Base-by-base conservation (phyloP, 2,888 invertebrate species). In the Troglohyphantes excavatus region DNA sequence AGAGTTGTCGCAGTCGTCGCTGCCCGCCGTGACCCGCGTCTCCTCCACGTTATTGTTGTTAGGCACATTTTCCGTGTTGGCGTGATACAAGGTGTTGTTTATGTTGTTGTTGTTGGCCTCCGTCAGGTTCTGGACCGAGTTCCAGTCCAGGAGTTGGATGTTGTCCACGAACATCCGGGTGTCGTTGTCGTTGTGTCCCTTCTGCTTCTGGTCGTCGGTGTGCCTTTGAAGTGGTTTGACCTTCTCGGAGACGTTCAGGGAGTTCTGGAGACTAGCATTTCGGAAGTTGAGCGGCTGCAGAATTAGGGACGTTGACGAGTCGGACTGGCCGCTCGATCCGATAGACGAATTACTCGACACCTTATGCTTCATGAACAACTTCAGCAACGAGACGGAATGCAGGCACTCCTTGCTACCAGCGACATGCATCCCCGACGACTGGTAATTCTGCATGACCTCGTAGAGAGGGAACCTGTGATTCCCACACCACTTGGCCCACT, bases 401-500 rank as follows among this genome's bases (percentile, higher is more conserved):
- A 81, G 76, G 33, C 87, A 82, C 26, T 87, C 91, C 43, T 82
- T 90, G 23, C 85, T 90, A 46, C 73, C 79, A 46, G 76, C 83
- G 11, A 85, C 90, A 61, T 90, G 92, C 92, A 68, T 91, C 81
- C 91, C 92, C 92, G 29, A 92, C 70, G 88, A 86, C 13, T 90
- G 91, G 67, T 92, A 92, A 92, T 93, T 91, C 92, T 93, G 92
- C 17, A 90, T 43, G 13, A 90, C 46, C 91, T 92, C 92, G 91
- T 92, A 93, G 19, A 93, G 90, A 39, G 93, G 93, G 2, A 92
- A 91, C 39, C 92, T 92, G 21, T 91, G 86, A 27, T 83, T 87
- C 11, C 90, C 90, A 43, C 86, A 86, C 82, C 86, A 82, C 29
- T 82, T 90, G 0, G 86, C 87, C 90, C 90, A 90, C 70, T 90